Conservation (phyloP, 2,888 invertebrate genomes). For the Andrena camellia region DNA sequence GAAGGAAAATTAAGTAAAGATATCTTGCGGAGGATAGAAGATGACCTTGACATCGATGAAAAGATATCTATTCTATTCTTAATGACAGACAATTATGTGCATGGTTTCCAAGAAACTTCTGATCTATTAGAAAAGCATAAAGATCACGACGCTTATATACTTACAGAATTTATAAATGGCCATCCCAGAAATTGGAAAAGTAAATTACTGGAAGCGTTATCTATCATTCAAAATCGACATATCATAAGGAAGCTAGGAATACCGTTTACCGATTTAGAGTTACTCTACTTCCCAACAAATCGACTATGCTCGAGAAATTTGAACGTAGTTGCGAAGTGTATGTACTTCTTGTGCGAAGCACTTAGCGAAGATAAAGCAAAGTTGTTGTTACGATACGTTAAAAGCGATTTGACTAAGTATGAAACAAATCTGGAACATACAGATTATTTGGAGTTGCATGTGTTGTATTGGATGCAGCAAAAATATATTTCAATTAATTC, state of each 20-base stretch:
- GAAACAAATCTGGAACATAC: constrained; percentile 38
- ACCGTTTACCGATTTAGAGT: constrained; percentile 19
- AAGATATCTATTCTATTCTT: constrained; percentile 84
- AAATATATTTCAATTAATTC: constrained; percentile 67
- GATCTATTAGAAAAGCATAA: constrained; percentile 58
- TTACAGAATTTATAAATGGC: constrained; percentile 78
- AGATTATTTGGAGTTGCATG: constrained; percentile 71
- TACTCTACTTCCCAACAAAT: constrained; percentile 37
- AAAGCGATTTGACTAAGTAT: constrained; percentile 49
- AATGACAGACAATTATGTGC: constrained; percentile 74
- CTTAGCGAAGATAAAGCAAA: constrained; percentile 41
- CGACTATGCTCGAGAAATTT: constrained; percentile 47
- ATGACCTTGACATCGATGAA: constrained; percentile 85
- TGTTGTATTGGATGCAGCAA: constrained; percentile 71
- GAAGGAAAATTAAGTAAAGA: constrained; percentile 42
- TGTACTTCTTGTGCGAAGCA: constrained; percentile 74
- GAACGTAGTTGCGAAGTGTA: constrained; percentile 67
- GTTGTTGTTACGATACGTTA: constrained; percentile 47
- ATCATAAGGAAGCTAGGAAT: constrained; percentile 84
- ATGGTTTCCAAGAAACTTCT: constrained; percentile 70
- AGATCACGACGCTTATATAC: constrained; percentile 60
- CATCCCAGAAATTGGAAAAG: constrained; percentile 84
- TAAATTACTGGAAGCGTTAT: constrained; percentile 86
- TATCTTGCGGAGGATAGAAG: constrained; percentile 80
- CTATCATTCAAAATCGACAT: constrained; percentile 85